These are phyloP conservation scores for Drosophila antonietae DNA, from an alignment of 2,888 invertebrate genomes.

Conservation along the genomic window DNA sequence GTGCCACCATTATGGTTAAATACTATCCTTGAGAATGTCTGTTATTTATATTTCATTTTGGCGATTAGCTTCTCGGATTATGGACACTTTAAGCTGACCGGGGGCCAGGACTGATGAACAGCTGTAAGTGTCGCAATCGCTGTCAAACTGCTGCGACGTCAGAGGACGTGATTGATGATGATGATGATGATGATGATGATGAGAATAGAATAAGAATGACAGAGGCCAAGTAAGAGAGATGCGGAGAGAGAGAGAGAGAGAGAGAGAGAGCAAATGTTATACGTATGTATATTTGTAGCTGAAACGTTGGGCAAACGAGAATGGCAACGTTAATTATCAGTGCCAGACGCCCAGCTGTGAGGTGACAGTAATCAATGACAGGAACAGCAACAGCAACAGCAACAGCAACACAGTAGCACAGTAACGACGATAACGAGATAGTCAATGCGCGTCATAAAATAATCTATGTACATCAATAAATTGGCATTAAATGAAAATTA, in stretches of 20 bases:
- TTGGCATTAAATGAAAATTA: conserved; percentile 50
- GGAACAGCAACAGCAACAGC: conserved; percentile 18
- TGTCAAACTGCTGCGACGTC: conserved; percentile 67
- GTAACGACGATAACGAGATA: conserved; percentile 31
- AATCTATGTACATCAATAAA: conserved; percentile 59
- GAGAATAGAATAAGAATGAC: conserved; percentile 1
- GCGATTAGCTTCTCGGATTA: conserved; percentile 42
- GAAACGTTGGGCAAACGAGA: neutral
- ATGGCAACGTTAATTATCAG: conserved; percentile 52
- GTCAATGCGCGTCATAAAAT: conserved; percentile 52
- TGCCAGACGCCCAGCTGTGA: conserved; percentile 44
- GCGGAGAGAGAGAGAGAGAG: neutral
- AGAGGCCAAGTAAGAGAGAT: neutral
- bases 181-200: conserved; percentile 40
- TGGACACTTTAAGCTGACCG: conserved; percentile 53
- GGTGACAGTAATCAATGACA: conserved; percentile 36
- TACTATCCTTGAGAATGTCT: conserved; percentile 17
- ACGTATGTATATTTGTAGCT: conserved; percentile 6
- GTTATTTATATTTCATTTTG: conserved; percentile 15
- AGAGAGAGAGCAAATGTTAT: neutral
- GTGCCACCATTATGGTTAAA: conserved; percentile 21
- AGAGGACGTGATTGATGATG: conserved; percentile 67
- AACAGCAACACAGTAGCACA: conserved; percentile 15
- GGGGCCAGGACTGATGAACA: conserved; percentile 50
- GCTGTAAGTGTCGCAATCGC: conserved; percentile 77